phyloP scores from a whole-genome alignment of 1,140 invertebrate genomes.

The Paraescarpia echinospica region DNA sequence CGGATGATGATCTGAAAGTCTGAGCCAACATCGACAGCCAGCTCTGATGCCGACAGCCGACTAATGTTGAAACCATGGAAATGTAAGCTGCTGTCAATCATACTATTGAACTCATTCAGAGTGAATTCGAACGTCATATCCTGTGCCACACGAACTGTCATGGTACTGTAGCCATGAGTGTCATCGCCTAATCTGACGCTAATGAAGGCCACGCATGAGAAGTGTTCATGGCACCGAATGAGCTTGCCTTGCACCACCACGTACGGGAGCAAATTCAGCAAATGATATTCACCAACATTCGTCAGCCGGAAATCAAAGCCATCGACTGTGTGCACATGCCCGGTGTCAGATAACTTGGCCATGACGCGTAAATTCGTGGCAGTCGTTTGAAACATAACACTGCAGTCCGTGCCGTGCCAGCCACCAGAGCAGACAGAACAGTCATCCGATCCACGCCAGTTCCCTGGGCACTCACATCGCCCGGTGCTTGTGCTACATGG shows the following conservation, averaged over 20 bases:
- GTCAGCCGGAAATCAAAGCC: constrained; percentile 33
- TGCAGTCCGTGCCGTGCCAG: constrained; percentile 37
- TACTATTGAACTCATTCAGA: constrained; percentile 20
- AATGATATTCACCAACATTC: constrained; percentile 28
- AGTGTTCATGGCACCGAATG: constrained; percentile 35
- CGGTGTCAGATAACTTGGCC: constrained; percentile 27
- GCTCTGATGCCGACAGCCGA: constrained; percentile 27
- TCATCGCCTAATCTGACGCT: constrained; percentile 33
- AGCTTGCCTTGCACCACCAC: constrained; percentile 36
- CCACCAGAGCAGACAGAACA: constrained; percentile 35
- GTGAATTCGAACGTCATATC: constrained; percentile 28
- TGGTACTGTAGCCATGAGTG: constrained; percentile 27
- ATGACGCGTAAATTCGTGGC: constrained; percentile 4
- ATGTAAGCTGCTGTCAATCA: constrained; percentile 31
- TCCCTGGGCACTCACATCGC: constrained; percentile 35
- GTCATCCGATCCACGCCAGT: constrained; percentile 29
- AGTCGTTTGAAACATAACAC: constrained; percentile 29
- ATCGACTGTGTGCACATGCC: constrained; percentile 33
- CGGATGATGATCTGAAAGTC: constrained; percentile 28
- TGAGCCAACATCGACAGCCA: constrained; percentile 25
- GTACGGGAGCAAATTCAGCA: constrained; percentile 31
- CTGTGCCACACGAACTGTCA: constrained; percentile 28
- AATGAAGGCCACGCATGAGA: constrained; percentile 35
- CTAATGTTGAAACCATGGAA: constrained; percentile 33
- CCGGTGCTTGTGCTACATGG: constrained; percentile 35